Evolutionary conservation across 2,797 vertebrate genomes (phyloP).

Genomic region (Brachyrhaphis roseni): DNA sequence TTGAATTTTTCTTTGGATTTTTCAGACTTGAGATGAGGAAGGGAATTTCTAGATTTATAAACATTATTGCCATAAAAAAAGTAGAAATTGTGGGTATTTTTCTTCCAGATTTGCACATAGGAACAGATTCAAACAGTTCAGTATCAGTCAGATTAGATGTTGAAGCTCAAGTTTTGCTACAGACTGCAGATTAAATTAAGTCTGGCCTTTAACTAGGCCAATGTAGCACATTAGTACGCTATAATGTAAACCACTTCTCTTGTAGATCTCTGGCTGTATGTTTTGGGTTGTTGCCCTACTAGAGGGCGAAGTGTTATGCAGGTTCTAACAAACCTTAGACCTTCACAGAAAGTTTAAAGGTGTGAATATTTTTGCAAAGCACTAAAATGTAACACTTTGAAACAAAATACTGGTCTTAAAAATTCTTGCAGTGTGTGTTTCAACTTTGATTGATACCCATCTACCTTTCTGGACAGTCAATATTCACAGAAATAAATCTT

Average conservation of each 20-base stretch:
- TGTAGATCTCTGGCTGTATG: background rate
- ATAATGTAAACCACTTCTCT: background rate
- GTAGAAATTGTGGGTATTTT: background rate
- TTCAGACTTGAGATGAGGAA: background rate
- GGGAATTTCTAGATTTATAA: background rate
- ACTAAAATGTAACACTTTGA: background rate
- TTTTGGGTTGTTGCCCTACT: background rate
- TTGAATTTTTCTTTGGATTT: background rate
- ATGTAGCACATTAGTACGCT: background rate
- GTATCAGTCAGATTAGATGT: background rate
- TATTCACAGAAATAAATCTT: slow-evolving; percentile 21
- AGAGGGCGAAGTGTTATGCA: background rate
- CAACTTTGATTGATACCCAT: slow-evolving; percentile 54
- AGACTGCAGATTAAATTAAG: background rate
- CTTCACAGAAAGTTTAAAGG: background rate
- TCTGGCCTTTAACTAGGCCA: background rate
- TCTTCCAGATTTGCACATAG: background rate
- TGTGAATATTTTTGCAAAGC: background rate
- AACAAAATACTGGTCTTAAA: slow-evolving; percentile 63
- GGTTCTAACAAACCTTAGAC: background rate
- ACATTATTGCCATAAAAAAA: background rate
- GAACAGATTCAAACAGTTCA: background rate
- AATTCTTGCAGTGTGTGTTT: slow-evolving; percentile 55
- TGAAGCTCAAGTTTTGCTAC: background rate
- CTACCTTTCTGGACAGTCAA: slow-evolving; percentile 53